Base-by-base conservation (phyloP, 2,888 invertebrate genomes). In the Rhamnusium bicolor region DNA sequence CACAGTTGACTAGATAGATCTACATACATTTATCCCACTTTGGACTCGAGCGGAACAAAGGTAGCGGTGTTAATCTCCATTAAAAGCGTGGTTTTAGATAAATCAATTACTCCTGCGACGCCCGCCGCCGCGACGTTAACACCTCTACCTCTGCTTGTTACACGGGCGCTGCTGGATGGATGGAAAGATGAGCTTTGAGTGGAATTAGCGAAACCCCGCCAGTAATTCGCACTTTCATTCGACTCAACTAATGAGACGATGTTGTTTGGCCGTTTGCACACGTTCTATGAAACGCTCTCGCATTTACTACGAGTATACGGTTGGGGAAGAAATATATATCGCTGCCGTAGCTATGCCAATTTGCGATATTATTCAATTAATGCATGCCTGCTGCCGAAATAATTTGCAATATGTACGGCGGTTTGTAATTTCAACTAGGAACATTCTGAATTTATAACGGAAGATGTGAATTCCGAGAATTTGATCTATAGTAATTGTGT, bases 21-120 rank as follows among this genome's bases (percentile, higher is more conserved):
- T 68, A 29, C 68, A 58, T 68, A 47, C 58, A 68, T 46, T 68
- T 68, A 67, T 49, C 10, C 12, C 6, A 19, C 68, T 58, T 53
- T 32, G 46, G 54, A 40, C 18, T 40, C 12, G 12, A n/a, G 21
- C 14, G 19, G 54, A 61, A 70, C 60, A 69, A 72, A 73, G 74
- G 72, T 65, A 65, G 69, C 69, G 72, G 65, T 71, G 77, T 67
- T 77, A 77, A 79, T 77, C 79, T 75, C 74, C 75, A 79, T 76
- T 72, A 72, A 70, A 58, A 73, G 72, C 58, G 71, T 67, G 75
- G 77, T 76, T 79, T 77, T 66, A 70, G 73, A 74, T 77, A 74
- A 79, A 75, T 75, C 76, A 74, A 77, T 79, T 79, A 77, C 72
- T 58, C 46, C 24, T 53, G 29, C 51, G 47, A 46, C 47, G 21